Evolutionary conservation across 1,140 invertebrate genomes (phyloP), one percentile per base, ranked within the genome.

Genomic region (Ditylenchus dipsaci): DNA sequence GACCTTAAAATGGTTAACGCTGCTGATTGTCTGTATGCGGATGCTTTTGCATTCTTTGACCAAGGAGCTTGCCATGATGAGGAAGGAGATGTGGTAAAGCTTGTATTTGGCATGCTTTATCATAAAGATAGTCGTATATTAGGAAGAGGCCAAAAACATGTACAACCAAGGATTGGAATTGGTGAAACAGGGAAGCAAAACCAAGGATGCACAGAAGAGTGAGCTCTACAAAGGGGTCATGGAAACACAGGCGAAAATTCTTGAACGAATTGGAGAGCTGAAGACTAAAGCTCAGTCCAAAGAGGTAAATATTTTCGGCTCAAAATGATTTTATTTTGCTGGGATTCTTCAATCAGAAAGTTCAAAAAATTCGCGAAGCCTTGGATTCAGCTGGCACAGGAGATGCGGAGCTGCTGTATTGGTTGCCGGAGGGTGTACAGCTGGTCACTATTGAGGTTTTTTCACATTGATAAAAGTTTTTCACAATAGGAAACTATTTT

Each of bases 391-490:
- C 47, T 47, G 43, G 56, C 30, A 60, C 30, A 19, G 56, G 30
- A 0, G 76, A 78, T 62, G 74, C 74, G 23, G 72, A 76, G 38
- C 65, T 76, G 11, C 29, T 78, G 38, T 76, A 59, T 63, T 76
- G 76, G 76, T 47, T 76, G 23, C 74, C 74, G 11, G 74, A 76
- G 17, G 76, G 76, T 29, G 74, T 76, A 26, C 76, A 76, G 53
- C 59, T 76, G n/a, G 70, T 78, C 27, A 68, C 63, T 23, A 78
- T 76, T 33, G 72, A 76, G 56, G 73, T 75, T 23, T 23, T 30
- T 29, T 63, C 13, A 13, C 53, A 5, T 3, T 3, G 3, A 29
- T 5, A 13, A 56, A 9, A 23, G 29, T 23, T 5, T 23, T 56
- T 9, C 21, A 23, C 21, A 29, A 3, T 13, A 23, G 3, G 3